Conservation (phyloP, 2,888 invertebrate species). For the Dorcus hopei region DNA sequence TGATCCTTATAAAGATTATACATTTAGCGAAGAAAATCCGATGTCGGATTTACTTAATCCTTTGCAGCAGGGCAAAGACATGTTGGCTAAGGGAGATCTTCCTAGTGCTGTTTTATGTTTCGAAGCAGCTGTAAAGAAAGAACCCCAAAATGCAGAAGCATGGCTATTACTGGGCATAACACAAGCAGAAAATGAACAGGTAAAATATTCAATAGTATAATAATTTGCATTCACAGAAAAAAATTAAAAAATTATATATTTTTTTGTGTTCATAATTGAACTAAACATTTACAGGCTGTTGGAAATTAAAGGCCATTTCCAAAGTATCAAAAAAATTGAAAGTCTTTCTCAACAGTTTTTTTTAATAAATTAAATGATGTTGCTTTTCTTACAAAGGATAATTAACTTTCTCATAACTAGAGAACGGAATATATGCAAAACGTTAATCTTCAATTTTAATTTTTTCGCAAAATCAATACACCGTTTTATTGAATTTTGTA, state of each 20-base stretch:
- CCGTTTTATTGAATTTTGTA: too few species aligned
- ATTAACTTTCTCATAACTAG: too few species aligned
- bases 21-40: constrained; percentile 82
- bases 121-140: constrained; percentile 88
- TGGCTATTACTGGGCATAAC: constrained; percentile 88
- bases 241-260: neutral
- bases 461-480: too few species aligned
- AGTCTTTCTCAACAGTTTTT: neutral
- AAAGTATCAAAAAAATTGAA: neutral
- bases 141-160: constrained; percentile 73
- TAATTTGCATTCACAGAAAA: too few species aligned
- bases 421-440: too few species aligned
- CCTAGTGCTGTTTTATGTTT: constrained; percentile 95
- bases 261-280: neutral
- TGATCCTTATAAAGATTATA: constrained; percentile 55
- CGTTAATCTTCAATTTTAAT: too few species aligned
- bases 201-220: constrained; percentile 21
- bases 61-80: constrained; percentile 80
- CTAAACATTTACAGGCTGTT: neutral
- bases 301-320: too few species aligned
- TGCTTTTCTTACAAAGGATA: too few species aligned
- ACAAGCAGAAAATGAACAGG: constrained; percentile 97
- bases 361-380: neutral
- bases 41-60: constrained; percentile 75
- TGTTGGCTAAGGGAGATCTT: constrained; percentile 82